A percentile compares a stretch with the other conserved stretches of the same genome.
These are phyloP conservation scores for Pongo pygmaeus DNA, from an alignment of 2,113 vertebrate genomes.

Conservation along the genomic window DNA sequence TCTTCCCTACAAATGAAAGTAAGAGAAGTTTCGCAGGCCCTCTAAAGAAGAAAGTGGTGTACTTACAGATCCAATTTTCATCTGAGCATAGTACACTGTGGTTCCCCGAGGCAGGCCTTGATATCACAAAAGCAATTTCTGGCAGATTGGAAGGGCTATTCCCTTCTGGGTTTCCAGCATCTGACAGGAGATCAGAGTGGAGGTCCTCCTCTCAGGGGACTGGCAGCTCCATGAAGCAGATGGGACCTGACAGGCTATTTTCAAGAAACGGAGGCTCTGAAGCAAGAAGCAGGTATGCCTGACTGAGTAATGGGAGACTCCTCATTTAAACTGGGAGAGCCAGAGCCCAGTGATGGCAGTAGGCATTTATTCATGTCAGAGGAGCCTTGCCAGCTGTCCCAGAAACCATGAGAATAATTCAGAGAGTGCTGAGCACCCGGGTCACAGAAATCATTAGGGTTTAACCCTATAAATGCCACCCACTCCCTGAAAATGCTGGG, in stretches of 20 bases:
- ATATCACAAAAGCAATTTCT: constrained; percentile 87
- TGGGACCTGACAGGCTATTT: constrained; percentile 87
- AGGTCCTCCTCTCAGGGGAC: constrained; percentile 78
- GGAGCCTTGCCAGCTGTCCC: constrained; percentile 56
- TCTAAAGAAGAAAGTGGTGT: constrained; percentile 77
- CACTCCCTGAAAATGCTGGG: neutral
- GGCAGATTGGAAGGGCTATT: constrained; percentile 85
- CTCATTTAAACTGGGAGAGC: constrained; percentile 67
- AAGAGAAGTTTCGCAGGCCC: constrained; percentile 66
- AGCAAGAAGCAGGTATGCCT: constrained; percentile 80
- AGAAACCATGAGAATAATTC: constrained; percentile 62
- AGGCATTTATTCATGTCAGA: constrained; percentile 60
- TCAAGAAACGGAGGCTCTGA: constrained; percentile 79
- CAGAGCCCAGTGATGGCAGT: constrained; percentile 71
- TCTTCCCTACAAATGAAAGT: constrained; percentile 18
- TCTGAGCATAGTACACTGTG: constrained; percentile 83
- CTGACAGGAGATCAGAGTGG: constrained; percentile 80
- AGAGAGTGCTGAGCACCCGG: constrained; percentile 24
- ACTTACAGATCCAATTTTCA: constrained; percentile 85
- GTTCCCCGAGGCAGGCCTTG: constrained; percentile 81
- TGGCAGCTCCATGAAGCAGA: constrained; percentile 83
- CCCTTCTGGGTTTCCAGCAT: constrained; percentile 82
- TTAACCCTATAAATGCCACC: constrained; percentile 53
- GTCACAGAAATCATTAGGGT: constrained; percentile 1
- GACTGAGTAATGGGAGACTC: constrained; percentile 65